Evolutionary conservation across 1,140 invertebrate species (phyloP), one percentile per base, ranked within the genome.

Genomic region (Drosophila tsacasi): DNA sequence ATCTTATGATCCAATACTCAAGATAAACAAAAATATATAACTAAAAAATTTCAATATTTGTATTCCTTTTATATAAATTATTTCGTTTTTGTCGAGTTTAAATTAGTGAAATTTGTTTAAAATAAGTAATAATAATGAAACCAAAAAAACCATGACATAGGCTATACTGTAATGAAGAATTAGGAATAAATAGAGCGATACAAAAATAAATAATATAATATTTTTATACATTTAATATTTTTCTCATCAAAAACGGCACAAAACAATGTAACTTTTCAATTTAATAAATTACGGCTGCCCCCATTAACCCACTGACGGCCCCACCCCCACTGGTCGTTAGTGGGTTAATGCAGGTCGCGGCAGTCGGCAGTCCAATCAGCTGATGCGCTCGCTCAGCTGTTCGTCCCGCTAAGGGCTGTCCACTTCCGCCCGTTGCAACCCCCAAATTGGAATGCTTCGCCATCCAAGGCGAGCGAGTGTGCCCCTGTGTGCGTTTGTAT

Each of bases 331-430:
- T 40, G 40, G 32, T 12, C 30, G 19, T 68, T 23, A 64, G 37
- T 52, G 50, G 39, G 81, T 79, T 90, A 89, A 79, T 90, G 85
- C 81, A 89, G 85, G 81, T 84, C 85, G 78, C 60, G 71, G 39
- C 17, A 23, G 35, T 35, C 44, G 52, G 0, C 58, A 35, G 44
- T 60, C 75, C 58, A 35, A 58, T 60, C 75, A 79, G 76, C 69
- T 72, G 65, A 73, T 66, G 2, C 19, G 49, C 64, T 74, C 19
- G 49, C 64, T 74, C 79, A 90, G 85, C 85, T 90, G 85, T 55
- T 63, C 49, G 27, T 27, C n/a, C 49, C 46, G 35, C 35, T 23
- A 5, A 57, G 74, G 37, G 49, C 68, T 87, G 85, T 76, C 84
- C 67, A 64, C 30, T 69, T 63, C 75, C 64, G 85, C 74, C 67